Percentiles rank a stretch among this genome's conserved stretches.
Conservation (phyloP, 2,113 vertebrate species). For the Phocoena phocoena region DNA sequence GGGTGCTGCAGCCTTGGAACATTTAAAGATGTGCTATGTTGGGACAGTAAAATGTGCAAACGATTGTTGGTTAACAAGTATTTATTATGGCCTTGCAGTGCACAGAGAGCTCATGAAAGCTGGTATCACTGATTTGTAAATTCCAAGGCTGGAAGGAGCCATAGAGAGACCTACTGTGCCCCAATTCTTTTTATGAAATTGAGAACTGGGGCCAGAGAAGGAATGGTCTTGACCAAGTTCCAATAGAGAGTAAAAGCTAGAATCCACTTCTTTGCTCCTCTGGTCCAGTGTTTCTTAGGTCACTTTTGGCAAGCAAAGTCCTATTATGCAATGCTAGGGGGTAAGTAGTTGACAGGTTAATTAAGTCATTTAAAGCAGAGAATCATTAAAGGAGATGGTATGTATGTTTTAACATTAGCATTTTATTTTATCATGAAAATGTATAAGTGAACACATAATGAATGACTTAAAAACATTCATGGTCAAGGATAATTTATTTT, state of each 20-base stretch:
- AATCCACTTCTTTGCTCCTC: not conserved
- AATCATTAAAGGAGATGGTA: conserved; percentile 38
- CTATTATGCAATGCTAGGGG: not conserved
- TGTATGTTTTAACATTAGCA: conserved; percentile 3
- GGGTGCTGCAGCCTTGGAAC: not conserved
- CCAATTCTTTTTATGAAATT: not conserved
- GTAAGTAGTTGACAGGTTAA: conserved; percentile 27
- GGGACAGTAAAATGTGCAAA: not conserved
- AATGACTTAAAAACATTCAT: conserved; percentile 11
- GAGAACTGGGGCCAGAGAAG: not conserved
- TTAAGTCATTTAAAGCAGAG: conserved; percentile 34
- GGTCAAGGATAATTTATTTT: not conserved
- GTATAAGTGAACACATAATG: not conserved
- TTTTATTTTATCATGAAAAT: conserved; percentile 53
- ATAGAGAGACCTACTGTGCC: not conserved
- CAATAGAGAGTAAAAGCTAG: not conserved
- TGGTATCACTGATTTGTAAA: not conserved
- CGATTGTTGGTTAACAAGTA: not conserved
- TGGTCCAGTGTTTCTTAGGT: not conserved
- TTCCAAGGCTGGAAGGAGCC: not conserved
- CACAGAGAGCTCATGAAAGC: not conserved
- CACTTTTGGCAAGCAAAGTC: conserved; percentile 1
- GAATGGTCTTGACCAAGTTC: not conserved
- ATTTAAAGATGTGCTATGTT: not conserved
- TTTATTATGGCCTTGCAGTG: not conserved